Evolutionary conservation across 2,888 invertebrate species (phyloP).

Genomic region (Andrena hattorfiana): DNA sequence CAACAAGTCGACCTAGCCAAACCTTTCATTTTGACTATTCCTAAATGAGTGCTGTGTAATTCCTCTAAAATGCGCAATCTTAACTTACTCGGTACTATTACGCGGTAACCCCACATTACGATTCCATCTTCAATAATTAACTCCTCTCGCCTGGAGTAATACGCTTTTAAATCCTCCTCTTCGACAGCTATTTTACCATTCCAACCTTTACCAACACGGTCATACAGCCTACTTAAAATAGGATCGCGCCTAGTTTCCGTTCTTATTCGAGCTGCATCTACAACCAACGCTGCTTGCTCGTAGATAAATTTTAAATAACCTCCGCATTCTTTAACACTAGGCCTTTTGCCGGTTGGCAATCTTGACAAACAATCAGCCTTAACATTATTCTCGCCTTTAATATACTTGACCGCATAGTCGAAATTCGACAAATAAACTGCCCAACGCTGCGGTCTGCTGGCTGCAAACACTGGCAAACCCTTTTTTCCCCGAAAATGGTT

Average conservation of each 20-base stretch:
- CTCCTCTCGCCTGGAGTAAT: not conserved
- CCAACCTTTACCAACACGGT: conserved; percentile 4
- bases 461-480: no score
- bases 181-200: not conserved
- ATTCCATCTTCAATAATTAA: not conserved
- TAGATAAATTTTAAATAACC: conserved; percentile 15
- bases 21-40: not conserved
- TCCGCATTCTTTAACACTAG: not conserved
- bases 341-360: not conserved
- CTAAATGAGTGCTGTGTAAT: conserved; percentile 5
- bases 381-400: conserved; percentile 35
- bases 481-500: no score
- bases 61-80: not conserved
- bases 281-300: not conserved
- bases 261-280: not conserved
- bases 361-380: conserved; percentile 6
- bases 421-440: conserved; percentile 48
- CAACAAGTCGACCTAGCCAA: conserved; percentile 8
- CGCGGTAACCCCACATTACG: conserved; percentile 15
- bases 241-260: not conserved
- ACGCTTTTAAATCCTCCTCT: not conserved
- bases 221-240: not conserved
- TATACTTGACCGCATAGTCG: conserved; percentile 42
- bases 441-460: conserved; percentile 53
- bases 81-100: not conserved